Conservation (phyloP, 2,113 vertebrate genomes). For the Neopipo cinnamomea region DNA sequence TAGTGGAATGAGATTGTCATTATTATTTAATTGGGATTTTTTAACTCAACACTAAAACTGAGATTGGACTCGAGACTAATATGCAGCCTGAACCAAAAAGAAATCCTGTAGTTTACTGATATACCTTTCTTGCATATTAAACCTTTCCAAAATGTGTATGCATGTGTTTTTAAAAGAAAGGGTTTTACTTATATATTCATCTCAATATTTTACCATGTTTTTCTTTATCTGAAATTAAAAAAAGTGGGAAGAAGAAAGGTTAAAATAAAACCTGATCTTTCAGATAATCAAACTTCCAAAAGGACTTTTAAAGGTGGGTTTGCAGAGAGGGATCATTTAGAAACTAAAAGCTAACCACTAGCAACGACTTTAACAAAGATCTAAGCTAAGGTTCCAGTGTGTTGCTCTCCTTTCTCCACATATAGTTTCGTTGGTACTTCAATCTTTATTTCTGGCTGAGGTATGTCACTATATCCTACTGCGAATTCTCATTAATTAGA, state of each 20-base stretch:
- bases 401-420: neutral
- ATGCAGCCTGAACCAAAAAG: neutral
- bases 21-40: neutral
- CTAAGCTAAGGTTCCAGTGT: neutral
- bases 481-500: neutral
- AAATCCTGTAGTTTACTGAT: neutral
- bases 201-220: neutral
- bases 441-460: neutral
- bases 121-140: neutral
- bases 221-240: neutral
- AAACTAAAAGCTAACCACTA: neutral
- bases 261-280: neutral
- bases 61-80: neutral
- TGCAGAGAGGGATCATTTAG: neutral
- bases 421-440: neutral
- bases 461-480: neutral
- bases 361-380: neutral
- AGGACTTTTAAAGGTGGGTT: neutral
- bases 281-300: neutral
- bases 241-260: fast-evolving
- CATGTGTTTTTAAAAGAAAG: neutral
- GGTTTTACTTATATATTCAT: neutral
- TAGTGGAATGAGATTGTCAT: neutral
- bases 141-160: neutral
- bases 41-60: neutral